These are phyloP conservation scores for Drosophila eugracilis DNA, from an alignment of 1,140 invertebrate species.

Conservation along the genomic window DNA sequence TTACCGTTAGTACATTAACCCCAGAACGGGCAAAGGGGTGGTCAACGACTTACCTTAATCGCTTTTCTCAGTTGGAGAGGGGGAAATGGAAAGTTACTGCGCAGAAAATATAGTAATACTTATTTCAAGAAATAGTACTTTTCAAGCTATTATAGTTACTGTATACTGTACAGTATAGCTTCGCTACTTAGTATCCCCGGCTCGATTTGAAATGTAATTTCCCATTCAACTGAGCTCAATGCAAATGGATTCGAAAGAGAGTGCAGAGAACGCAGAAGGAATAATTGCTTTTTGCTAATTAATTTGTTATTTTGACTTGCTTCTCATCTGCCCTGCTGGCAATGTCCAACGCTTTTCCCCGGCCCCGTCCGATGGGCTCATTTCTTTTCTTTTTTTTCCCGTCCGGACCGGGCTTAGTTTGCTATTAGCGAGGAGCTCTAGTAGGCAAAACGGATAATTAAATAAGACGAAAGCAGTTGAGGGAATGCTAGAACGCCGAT, in stretches of 20 bases:
- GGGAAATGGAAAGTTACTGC: background rate
- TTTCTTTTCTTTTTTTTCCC: slow-evolving; percentile 46
- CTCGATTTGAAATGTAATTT: slow-evolving; percentile 34
- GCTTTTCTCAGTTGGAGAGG: background rate
- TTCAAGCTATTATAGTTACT: too few species aligned
- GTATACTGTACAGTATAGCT: too few species aligned
- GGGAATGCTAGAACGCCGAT: slow-evolving; percentile 12
- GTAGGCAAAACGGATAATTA: slow-evolving; percentile 69
- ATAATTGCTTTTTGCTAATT: slow-evolving; percentile 78
- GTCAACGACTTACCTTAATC: slow-evolving; percentile 19
- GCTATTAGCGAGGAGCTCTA: slow-evolving; percentile 57
- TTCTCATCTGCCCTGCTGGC: slow-evolving; percentile 41
- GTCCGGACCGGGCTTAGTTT: slow-evolving; percentile 40
- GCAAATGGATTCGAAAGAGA: slow-evolving; percentile 34
- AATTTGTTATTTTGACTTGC: slow-evolving; percentile 77
- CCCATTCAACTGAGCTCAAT: slow-evolving; percentile 43
- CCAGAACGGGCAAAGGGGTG: slow-evolving; percentile 6
- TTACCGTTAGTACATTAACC: slow-evolving; percentile 26
- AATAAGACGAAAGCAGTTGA: slow-evolving; percentile 39
- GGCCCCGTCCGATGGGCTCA: slow-evolving; percentile 6
- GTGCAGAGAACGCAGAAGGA: slow-evolving; percentile 19
- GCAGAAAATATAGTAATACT: background rate
- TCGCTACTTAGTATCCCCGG: too few species aligned
- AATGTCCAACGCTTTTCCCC: slow-evolving; percentile 9
- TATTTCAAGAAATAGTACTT: too few species aligned